Evolutionary conservation across 1,140 invertebrate species (phyloP).

Genomic region (Octopus sinensis): DNA sequence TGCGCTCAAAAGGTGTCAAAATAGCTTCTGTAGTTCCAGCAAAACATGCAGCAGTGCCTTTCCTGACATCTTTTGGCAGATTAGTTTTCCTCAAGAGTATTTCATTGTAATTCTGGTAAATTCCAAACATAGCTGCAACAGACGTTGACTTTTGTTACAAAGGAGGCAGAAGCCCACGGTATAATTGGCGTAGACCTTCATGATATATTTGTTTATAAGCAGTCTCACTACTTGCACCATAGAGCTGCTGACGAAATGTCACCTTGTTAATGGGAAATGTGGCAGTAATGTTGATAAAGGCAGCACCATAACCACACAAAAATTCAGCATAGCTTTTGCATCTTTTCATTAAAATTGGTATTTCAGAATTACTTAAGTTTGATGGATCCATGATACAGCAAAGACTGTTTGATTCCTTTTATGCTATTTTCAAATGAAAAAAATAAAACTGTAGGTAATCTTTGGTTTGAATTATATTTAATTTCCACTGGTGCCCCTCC

Average conservation of each 20-base stretch:
- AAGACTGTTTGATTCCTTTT: too few relatives aligned
- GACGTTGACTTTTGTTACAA: constrained; percentile 89
- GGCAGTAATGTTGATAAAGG: constrained; percentile 86
- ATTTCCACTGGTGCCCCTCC: too few relatives aligned
- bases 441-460: too few relatives aligned
- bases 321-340: constrained; percentile 66
- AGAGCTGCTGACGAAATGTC: constrained; percentile 90
- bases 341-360: too few relatives aligned
- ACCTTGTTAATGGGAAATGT: constrained; percentile 96
- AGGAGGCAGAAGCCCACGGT: constrained; percentile 91
- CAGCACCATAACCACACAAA: constrained; percentile 88
- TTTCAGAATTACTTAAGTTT: too few relatives aligned
- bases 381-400: too few relatives aligned
- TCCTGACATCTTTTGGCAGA: constrained; percentile 49
- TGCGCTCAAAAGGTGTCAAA: constrained; percentile 88
- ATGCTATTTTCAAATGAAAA: too few relatives aligned
- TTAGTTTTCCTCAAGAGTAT: constrained; percentile 57
- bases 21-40: constrained; percentile 78
- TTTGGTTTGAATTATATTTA: too few relatives aligned
- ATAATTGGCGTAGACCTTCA: constrained; percentile 82
- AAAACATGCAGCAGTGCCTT: constrained; percentile 72
- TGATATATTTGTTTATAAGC: constrained; percentile 64
- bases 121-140: constrained; percentile 92
- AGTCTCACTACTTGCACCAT: constrained; percentile 53
- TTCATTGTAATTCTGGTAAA: constrained; percentile 79